Percentiles rank a stretch among this genome's conserved stretches.
phyloP scores from a whole-genome alignment of 37 sponge, comb jelly and placozoan genomes.

The Lycopodina hypogea region DNA sequence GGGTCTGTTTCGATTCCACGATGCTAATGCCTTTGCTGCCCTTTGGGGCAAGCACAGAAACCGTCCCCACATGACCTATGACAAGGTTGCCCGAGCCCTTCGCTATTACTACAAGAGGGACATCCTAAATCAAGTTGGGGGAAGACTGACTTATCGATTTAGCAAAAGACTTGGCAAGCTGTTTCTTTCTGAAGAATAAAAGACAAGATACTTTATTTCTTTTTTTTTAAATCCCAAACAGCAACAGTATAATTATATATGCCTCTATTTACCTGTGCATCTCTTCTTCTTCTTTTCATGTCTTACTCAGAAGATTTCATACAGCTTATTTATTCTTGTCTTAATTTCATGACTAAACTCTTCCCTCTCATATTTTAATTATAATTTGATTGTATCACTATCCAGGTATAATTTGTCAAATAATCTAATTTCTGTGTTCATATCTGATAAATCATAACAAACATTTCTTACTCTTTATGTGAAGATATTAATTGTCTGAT shows the following conservation, averaged over 20 bases:
- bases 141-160: conserved; percentile 70
- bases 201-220: background rate
- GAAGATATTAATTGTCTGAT: no score
- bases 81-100: conserved; percentile 76
- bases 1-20: conserved; percentile 75
- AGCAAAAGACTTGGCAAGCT: conserved; percentile 51
- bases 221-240: no score
- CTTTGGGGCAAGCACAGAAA: conserved; percentile 83
- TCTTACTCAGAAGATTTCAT: background rate
- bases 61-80: conserved; percentile 70
- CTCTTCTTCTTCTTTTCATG: background rate
- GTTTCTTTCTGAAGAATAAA: conserved; percentile 27
- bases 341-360: no score
- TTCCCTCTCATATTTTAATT: no score
- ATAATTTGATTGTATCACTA: background rate
- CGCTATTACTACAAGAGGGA: conserved; percentile 77
- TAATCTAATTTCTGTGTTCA: background rate
- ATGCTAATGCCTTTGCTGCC: conserved; percentile 72
- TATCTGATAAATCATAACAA: no score
- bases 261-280: background rate
- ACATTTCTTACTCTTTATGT: no score
- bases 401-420: background rate
- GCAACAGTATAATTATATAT: background rate
- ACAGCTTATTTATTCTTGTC: background rate
- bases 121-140: conserved; percentile 77